phyloP scores from a whole-genome alignment of 2,888 invertebrate genomes.

The Eurytoma adleriae region DNA sequence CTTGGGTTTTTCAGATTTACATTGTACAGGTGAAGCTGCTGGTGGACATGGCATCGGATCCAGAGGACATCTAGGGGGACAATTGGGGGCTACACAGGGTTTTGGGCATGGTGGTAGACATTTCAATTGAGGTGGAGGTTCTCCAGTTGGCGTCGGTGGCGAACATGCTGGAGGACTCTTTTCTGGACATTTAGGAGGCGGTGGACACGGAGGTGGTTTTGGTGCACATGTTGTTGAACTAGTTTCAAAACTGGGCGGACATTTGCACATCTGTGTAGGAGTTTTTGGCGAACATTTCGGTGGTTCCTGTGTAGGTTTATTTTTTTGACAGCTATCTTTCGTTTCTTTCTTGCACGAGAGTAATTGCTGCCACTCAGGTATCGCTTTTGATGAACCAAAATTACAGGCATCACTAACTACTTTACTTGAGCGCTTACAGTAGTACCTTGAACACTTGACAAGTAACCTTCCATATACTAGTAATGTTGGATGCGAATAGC shows the following conservation, averaged over 20 bases:
- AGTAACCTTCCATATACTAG: not conserved
- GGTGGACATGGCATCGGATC: no score
- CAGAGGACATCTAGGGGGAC: no score
- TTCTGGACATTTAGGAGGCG: not conserved
- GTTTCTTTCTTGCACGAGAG: no score
- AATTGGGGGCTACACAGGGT: no score
- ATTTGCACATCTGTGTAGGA: not conserved
- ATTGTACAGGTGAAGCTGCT: not conserved
- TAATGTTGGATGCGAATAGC: not conserved
- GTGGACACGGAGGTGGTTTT: conserved; percentile 3
- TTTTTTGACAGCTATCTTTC: no score
- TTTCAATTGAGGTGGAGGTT: not conserved
- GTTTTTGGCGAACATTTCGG: conserved; percentile 22
- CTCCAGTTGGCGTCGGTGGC: no score
- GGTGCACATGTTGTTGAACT: not conserved
- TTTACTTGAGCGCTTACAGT: not conserved
- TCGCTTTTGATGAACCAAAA: not conserved
- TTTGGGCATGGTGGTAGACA: not conserved
- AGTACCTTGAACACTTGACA: not conserved
- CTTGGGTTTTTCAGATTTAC: not conserved
- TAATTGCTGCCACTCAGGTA: conserved; percentile 8
- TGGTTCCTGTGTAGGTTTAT: not conserved
- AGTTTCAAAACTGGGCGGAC: not conserved
- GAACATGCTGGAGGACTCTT: no score
- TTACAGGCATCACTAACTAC: no score